Base-by-base conservation (phyloP, 2,797 vertebrate genomes). In the Hylomyscus alleni region DNA sequence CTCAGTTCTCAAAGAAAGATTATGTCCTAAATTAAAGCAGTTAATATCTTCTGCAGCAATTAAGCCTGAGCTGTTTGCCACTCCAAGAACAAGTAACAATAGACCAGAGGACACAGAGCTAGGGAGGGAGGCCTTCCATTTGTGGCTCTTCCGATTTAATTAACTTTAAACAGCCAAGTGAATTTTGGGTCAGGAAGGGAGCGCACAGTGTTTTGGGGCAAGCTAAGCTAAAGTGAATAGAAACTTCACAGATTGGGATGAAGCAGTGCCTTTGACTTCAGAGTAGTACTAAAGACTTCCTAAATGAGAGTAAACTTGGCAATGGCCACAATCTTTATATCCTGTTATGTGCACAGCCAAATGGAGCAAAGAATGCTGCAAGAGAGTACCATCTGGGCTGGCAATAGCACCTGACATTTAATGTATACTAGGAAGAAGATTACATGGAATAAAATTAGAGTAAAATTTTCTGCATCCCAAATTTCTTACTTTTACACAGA, bases 91-190 rank as follows among this genome's bases (percentile, higher is more conserved):
- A 72, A 26, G 22, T 40, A 90, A 60, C 22, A 94, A 65, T 56
- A 56, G 77, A 85, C 31, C 60, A 6, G 3, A 95, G 11, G 47
- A 91, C 14, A 1, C 12, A 73, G 26, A 37, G 24, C 9, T 1
- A 11, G 20, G 6, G 2, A 24, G 62, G 34, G 37, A 75, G 87
- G 31, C 4, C 91, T 97, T 88, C 44, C 44, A 91, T 65, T 90
- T 88, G 76, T 91, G 10, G 29, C 9, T 91, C 8, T 87, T 86
- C 76, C 11, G 44, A 87, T 91, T 96, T 95, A 93, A 96, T 88
- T 92, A 90, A 94, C 26, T 56, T 31, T 54, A 93, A 94, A 90
- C 52, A 95, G 58, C 60, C 60, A 96, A 92, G 37, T 54, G 56
- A 72, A 90, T 72, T 37, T 58, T 50, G 50, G 24, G 10, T 58